Base-by-base conservation (phyloP, 2,888 invertebrate species). In the Himalopsyche tibetana region DNA sequence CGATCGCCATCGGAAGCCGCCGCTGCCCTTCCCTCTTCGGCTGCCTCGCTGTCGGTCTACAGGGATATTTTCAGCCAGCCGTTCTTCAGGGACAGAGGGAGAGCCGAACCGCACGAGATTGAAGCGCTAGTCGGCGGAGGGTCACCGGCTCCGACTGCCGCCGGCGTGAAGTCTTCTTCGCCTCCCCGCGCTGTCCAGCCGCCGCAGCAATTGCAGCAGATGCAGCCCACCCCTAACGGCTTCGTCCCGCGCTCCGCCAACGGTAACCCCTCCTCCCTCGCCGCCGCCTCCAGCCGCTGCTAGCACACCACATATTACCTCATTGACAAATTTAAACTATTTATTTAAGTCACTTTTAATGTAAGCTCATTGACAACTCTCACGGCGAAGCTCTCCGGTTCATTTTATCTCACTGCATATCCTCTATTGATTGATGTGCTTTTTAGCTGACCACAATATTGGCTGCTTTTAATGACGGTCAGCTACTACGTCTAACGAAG, bases 111-210 rank as follows among this genome's bases (percentile, higher is more conserved):
- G 15, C 87, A 87, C 85, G 88, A 88, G 81, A 84, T 85, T 69
- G 87, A 89, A 74, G 87, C 88, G 55, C 84, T 88, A 19, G 88
- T 88, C 79, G 86, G 82, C 36, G 74, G 74, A 28, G 74, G 12
- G 4, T 63, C 63, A 28, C 74, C 74, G 11, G 38, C 56, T 84
- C 81, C 63, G 0, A 45, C 69, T 1, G 80, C 56, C 4, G 82
- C 86, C n/a, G 85, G 83, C 38, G 83, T 87, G 88, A 85, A 85
- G 89, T 91, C 91, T 91, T 92, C 92, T 91, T 51, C 82, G 8
- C 84, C 92, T 91, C 92, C 89, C 88, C 89, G 89, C 89, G 89
- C 85, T 88, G 89, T 88, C 84, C 87, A 79, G 15, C 55, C 38
- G n/a, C 55, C 38, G 51, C 69, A 51, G 82, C 82, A 79, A 28